Evolutionary conservation across 1,140 invertebrate species (phyloP).

Genomic region (Batillaria attramentaria): DNA sequence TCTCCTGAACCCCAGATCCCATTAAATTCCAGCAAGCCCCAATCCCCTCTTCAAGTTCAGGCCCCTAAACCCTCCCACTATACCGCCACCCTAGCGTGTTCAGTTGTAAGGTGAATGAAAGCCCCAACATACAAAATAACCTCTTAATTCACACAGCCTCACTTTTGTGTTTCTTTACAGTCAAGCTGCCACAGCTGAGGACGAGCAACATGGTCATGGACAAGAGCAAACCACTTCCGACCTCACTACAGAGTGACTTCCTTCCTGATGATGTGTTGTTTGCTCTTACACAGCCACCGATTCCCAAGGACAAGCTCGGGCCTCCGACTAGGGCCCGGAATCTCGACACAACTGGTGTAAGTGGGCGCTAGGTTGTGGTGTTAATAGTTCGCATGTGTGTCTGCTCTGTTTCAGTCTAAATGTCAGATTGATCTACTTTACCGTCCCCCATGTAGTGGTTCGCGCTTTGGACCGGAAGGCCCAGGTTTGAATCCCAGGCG

Average conservation of each 20-base stretch:
- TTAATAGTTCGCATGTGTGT: too few species aligned
- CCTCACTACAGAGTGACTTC: conserved; percentile 68
- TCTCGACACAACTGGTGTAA: conserved; percentile 59
- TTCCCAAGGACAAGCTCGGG: conserved; percentile 60
- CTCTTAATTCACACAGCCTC: neutral
- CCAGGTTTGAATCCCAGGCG: too few species aligned
- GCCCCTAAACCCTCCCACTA: too few species aligned
- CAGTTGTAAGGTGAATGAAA: neutral
- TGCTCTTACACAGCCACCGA: conserved; percentile 67
- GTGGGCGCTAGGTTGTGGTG: too few species aligned
- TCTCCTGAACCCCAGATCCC: neutral
- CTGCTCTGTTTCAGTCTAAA: too few species aligned
- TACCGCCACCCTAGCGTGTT: neutral
- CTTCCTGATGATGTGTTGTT: conserved; percentile 69
- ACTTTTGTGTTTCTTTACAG: conserved; percentile 24
- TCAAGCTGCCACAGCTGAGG: conserved; percentile 57
- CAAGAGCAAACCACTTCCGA: conserved; percentile 63
- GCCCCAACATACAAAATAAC: neutral
- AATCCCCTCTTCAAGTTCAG: too few species aligned
- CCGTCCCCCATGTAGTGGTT: too few species aligned
- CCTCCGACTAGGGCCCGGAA: conserved; percentile 59
- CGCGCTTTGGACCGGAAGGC: too few species aligned
- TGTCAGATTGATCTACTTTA: too few species aligned
- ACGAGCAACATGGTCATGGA: conserved; percentile 58
- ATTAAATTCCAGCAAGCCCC: neutral